phyloP scores from a whole-genome alignment of 1,140 invertebrate genomes.

The Plodia interpunctella region DNA sequence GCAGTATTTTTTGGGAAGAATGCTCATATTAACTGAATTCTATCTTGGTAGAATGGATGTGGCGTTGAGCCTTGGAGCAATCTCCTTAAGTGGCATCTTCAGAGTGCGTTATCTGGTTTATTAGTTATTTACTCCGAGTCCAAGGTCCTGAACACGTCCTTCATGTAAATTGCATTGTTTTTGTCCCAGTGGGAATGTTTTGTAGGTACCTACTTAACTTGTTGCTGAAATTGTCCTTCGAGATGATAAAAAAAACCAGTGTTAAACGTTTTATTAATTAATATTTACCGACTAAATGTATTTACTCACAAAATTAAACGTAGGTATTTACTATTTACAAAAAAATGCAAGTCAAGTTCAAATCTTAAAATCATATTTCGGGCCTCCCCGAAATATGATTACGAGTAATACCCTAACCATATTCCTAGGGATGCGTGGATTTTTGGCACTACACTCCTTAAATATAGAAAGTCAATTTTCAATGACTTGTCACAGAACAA shows the following conservation, averaged over 20 bases:
- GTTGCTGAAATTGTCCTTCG: neutral
- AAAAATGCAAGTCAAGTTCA: too few species aligned
- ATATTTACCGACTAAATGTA: too few species aligned
- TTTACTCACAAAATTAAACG: too few species aligned
- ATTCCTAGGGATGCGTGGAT: too few species aligned
- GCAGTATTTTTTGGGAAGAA: conserved; percentile 23
- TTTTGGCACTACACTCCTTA: too few species aligned
- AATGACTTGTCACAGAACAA: neutral
- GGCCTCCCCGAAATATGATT: too few species aligned
- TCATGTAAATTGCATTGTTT: conserved; percentile 30
- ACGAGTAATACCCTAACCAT: too few species aligned
- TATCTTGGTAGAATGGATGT: conserved; percentile 29
- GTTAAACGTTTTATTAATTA: too few species aligned
- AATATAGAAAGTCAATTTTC: neutral
- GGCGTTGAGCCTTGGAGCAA: conserved; percentile 28
- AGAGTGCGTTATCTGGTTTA: conserved; percentile 29
- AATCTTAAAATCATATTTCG: too few species aligned
- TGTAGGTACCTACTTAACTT: neutral
- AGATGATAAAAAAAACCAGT: neutral
- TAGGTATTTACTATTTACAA: too few species aligned
- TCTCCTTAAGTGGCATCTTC: conserved; percentile 35
- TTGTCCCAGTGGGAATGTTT: neutral
- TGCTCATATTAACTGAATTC: conserved; percentile 34
- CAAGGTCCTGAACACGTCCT: conserved; percentile 24
- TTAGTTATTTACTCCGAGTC: conserved; percentile 36